Base-by-base conservation (phyloP, 2,888 invertebrate genomes). In the Lysandra bellargus region DNA sequence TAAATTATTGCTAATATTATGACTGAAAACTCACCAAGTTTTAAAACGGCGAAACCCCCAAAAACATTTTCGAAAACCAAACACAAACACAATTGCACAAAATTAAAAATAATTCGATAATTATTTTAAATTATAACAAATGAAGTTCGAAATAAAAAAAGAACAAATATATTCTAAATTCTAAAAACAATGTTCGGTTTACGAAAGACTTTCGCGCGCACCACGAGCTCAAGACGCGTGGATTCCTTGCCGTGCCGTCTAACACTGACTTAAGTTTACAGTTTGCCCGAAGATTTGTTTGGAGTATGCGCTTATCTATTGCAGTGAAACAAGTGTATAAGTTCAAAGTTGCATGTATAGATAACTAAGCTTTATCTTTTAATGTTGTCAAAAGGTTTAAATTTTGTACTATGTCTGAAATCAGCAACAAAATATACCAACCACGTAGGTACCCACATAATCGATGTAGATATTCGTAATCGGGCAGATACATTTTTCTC, bases 221-320 rank as follows among this genome's bases (percentile, higher is more conserved):
- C 60, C 73, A 12, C 60, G 61, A 74, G n/a, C 61, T 37, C 9
- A 17, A 44, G 79, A 75, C 79, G 79, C 44, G 74, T 75, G 49
- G 17, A 44, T 61, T 49, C 79, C 14, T 30, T 30, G 60, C 60
- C 73, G 75, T 60, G 61, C 44, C 30, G 79, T 79, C 74, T 61
- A 74, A 75, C 79, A 79, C 79, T 79, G 79, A 30, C 79, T 79
- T 79, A 44, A 75, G 9, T 75, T 75, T 23, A 61, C 73, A 75
- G 61, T 76, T 76, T 33, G 53, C 76, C 33, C 75, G 75, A 49
- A 49, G 75, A 44, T 23, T 74, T 23, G 44, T 23, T 7, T 57
- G 17, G 76, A 53, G 40, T 53, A 76, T 33, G 76, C 33, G 49
- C 23, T 30, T 33, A 49, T 23, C 12, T 33, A 30, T 33, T 30